Conservation (phyloP, 2,888 invertebrate species). For the Clunio marinus region DNA sequence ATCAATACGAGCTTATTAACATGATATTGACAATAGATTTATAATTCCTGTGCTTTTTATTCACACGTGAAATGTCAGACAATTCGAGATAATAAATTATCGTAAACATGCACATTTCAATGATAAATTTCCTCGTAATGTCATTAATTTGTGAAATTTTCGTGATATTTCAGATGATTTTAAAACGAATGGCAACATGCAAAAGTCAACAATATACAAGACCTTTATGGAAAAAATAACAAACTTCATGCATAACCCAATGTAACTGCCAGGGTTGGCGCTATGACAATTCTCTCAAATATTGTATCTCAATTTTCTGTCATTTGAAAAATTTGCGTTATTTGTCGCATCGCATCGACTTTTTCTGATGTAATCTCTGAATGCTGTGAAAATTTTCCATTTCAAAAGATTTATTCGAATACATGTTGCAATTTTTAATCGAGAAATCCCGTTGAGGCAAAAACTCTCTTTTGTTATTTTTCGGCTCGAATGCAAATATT, state of each 20-base stretch:
- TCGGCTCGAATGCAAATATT: conserved; percentile 7
- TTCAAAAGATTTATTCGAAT: conserved; percentile 27
- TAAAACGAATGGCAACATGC: too few relatives aligned
- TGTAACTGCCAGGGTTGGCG: conserved; percentile 7
- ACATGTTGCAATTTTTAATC: conserved; percentile 25
- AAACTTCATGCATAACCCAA: not conserved
- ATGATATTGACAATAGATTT: too few relatives aligned
- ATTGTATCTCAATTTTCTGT: conserved; percentile 4
- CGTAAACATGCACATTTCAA: too few relatives aligned
- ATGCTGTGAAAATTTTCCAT: conserved; percentile 5
- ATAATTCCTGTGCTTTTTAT: too few relatives aligned
- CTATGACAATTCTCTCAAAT: conserved; percentile 16
- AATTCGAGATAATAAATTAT: too few relatives aligned
- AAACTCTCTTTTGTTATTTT: not conserved
- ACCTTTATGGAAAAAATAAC: not conserved
- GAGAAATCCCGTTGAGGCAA: not conserved
- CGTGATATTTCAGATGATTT: too few relatives aligned
- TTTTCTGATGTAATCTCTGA: conserved; percentile 13
- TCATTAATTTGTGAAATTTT: too few relatives aligned
- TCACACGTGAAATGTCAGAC: too few relatives aligned
- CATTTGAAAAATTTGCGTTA: not conserved
- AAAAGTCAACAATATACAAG: too few relatives aligned
- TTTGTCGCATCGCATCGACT: not conserved
- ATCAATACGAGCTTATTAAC: too few relatives aligned
- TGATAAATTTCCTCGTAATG: too few relatives aligned